Conservation (phyloP, 1,140 invertebrate genomes). For the Pseudomyrmex pallidus region DNA sequence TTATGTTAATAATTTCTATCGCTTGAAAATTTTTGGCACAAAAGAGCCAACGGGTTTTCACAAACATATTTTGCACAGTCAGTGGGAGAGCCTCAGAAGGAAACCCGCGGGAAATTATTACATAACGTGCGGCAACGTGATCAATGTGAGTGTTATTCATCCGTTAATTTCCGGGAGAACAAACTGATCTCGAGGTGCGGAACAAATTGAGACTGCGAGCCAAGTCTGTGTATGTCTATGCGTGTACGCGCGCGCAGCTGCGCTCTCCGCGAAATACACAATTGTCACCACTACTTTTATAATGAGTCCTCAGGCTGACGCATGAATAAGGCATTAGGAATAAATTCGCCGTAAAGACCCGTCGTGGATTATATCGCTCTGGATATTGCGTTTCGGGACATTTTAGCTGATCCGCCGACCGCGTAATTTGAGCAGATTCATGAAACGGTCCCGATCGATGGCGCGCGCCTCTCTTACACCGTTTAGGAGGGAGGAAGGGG, state of each 20-base stretch:
- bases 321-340: slow-evolving; percentile 67
- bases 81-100: too few relatives aligned
- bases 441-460: slow-evolving; percentile 64
- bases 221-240: background rate
- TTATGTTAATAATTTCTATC: slow-evolving; percentile 46
- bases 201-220: slow-evolving; percentile 21
- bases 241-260: slow-evolving; percentile 5
- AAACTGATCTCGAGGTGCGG: slow-evolving; percentile 2
- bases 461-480: slow-evolving; percentile 35
- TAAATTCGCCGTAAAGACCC: slow-evolving; percentile 55
- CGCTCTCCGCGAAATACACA: slow-evolving; percentile 9
- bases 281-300: slow-evolving; percentile 40
- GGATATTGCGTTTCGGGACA: slow-evolving; percentile 52
- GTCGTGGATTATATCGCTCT: slow-evolving; percentile 44
- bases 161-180: background rate
- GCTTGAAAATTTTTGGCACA: slow-evolving; percentile 8
- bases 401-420: slow-evolving; percentile 60
- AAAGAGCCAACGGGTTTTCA: background rate
- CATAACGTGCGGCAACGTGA: background rate
- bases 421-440: slow-evolving; percentile 73
- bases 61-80: background rate
- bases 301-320: slow-evolving; percentile 51
- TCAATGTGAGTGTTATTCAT: background rate
- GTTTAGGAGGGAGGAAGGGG: background rate
- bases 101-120: background rate